Percentiles rank a stretch among this genome's conserved stretches.
phyloP scores from a whole-genome alignment of 1,140 invertebrate species.

The Caenorhabditis latens region DNA sequence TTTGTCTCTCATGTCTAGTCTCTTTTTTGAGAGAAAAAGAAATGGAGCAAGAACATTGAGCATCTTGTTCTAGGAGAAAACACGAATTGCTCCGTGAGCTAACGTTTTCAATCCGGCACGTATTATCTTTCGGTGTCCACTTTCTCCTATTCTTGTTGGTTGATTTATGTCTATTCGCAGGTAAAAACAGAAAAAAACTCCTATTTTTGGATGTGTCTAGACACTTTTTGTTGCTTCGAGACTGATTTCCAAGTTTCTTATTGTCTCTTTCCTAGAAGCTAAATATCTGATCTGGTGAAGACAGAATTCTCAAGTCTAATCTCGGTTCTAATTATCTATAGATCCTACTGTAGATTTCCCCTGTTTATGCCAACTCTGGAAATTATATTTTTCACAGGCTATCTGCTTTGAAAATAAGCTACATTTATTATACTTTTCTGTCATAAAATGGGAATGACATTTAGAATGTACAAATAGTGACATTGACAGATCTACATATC shows the following conservation, averaged over 20 bases:
- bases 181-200: neutral
- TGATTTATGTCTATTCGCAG: neutral
- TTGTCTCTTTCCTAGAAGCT: neutral
- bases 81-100: neutral
- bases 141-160: conserved; percentile 2
- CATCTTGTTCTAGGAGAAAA: conserved; percentile 49
- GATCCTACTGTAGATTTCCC: neutral
- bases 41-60: conserved; percentile 25
- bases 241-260: neutral
- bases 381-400: too few relatives aligned
- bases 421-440: too few relatives aligned
- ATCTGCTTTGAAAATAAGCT: too few relatives aligned
- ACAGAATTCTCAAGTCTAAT: neutral
- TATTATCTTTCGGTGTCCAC: conserved; percentile 31
- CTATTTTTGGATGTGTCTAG: neutral
- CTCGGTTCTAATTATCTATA: neutral
- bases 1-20: conserved; percentile 32
- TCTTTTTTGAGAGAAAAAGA: neutral
- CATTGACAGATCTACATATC: neutral
- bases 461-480: neutral
- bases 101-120: conserved; percentile 31
- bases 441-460: neutral
- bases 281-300: too few relatives aligned
- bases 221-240: neutral
- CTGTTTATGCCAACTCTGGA: too few relatives aligned